Percentiles rank a stretch among this genome's conserved stretches.
Evolutionary conservation across 2,113 vertebrate genomes (phyloP).

Genomic region (Apodemus sylvaticus): DNA sequence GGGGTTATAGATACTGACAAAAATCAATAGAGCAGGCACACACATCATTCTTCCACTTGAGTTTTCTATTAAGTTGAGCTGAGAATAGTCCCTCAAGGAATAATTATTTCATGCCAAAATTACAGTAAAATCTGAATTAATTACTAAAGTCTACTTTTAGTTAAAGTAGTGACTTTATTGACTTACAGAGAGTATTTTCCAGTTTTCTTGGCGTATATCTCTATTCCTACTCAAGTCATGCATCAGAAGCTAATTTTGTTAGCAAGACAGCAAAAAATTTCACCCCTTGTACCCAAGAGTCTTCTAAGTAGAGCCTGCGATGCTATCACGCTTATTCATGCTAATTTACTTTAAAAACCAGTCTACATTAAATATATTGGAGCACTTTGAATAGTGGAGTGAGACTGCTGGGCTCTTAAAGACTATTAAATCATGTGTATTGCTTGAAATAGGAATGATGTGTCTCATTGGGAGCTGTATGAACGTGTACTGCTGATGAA

Average conservation of each 20-base stretch:
- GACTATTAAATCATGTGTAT: background rate
- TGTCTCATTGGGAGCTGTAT: background rate
- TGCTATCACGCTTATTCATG: constrained; percentile 26
- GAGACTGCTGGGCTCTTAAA: constrained; percentile 17
- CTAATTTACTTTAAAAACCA: constrained; percentile 39
- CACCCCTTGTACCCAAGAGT: background rate
- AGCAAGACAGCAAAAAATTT: background rate
- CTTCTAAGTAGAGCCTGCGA: background rate
- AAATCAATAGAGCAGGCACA: constrained; percentile 18
- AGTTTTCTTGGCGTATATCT: background rate
- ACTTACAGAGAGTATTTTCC: background rate
- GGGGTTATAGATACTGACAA: constrained; percentile 50
- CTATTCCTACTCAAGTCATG: constrained; percentile 37
- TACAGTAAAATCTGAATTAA: constrained; percentile 59
- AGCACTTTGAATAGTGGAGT: background rate
- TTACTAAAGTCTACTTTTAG: constrained; percentile 50
- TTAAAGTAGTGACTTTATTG: constrained; percentile 57
- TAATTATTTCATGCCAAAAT: constrained; percentile 64
- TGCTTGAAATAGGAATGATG: background rate
- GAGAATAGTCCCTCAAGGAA: constrained; percentile 58
- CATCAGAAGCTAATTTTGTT: constrained; percentile 34
- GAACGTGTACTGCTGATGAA: background rate
- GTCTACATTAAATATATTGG: background rate
- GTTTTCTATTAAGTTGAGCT: constrained; percentile 61
- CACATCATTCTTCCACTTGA: constrained; percentile 40